Evolutionary conservation across 2,888 invertebrate genomes (phyloP).

Genomic region (Zygogramma bicolorata): DNA sequence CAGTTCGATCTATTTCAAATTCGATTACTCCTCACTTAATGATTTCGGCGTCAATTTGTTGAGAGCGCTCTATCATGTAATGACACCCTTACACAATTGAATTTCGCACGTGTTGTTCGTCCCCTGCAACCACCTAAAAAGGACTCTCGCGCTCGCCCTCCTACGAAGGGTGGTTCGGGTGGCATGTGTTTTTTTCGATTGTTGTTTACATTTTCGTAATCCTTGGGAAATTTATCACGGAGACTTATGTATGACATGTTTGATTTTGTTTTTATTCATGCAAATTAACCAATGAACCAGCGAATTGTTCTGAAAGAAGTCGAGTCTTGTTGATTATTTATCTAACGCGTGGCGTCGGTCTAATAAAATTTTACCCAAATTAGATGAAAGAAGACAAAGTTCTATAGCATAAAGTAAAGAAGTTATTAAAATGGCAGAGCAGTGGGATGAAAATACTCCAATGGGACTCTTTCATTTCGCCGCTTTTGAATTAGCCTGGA

Average conservation of each 20-base stretch:
- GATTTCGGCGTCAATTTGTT: conserved; percentile 44
- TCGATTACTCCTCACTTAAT: conserved; percentile 47
- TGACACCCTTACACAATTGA: conserved; percentile 62
- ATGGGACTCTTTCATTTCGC: no score
- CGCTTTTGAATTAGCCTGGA: no score
- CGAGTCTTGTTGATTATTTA: no score
- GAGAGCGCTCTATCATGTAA: conserved; percentile 54
- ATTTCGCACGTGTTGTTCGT: conserved; percentile 59
- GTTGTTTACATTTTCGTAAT: conserved; percentile 48
- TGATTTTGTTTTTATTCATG: conserved; percentile 34
- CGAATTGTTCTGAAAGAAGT: no score
- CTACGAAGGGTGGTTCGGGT: conserved; percentile 27
- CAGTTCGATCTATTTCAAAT: conserved; percentile 44
- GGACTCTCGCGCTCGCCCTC: conserved; percentile 30
- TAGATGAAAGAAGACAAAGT: no score
- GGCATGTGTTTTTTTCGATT: conserved; percentile 43
- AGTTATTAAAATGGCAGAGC: no score
- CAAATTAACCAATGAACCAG: conserved; percentile 7
- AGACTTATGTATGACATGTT: conserved; percentile 44
- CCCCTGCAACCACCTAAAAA: conserved; percentile 48
- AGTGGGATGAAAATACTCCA: no score
- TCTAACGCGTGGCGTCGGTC: no score
- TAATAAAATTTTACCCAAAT: no score
- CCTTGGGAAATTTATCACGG: conserved; percentile 46
- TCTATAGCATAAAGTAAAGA: no score